Percentiles rank a stretch among this genome's conserved stretches.
phyloP scores from a whole-genome alignment of 2,797 vertebrate genomes.

The Champsocephalus esox region DNA sequence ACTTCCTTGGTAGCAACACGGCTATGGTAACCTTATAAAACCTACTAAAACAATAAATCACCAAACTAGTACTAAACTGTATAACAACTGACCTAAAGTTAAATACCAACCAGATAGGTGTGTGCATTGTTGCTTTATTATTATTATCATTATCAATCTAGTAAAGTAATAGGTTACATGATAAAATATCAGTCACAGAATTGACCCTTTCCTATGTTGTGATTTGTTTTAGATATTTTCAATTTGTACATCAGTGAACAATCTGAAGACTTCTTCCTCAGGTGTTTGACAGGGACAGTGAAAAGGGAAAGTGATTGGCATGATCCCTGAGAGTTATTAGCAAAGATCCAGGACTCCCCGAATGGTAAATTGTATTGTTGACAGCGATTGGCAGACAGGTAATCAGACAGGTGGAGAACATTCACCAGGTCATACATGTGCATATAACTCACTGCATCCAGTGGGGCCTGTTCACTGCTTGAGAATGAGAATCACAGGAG shows the following conservation, averaged over 20 bases:
- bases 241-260: neutral
- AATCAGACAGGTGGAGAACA: neutral
- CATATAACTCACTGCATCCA: neutral
- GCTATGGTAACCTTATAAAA: neutral
- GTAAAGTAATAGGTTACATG: too few species aligned
- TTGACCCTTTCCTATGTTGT: neutral
- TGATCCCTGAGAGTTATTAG: conserved; percentile 29
- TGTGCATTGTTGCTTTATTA: too few species aligned
- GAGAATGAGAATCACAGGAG: conserved; percentile 20
- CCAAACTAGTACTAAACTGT: too few species aligned
- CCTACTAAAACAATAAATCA: too few species aligned
- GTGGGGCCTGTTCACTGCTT: conserved; percentile 5
- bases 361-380: neutral
- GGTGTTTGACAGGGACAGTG: neutral
- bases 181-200: too few species aligned
- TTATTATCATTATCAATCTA: too few species aligned
- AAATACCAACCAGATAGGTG: too few species aligned
- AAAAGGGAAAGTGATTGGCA: neutral
- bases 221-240: too few species aligned
- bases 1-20: neutral
- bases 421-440: neutral
- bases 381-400: neutral
- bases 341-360: conserved; percentile 18
- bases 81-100: too few species aligned
- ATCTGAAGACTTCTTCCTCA: neutral